Evolutionary conservation across 2,888 invertebrate genomes (phyloP).

Genomic region (Imbricaverruca yamaguchii): DNA sequence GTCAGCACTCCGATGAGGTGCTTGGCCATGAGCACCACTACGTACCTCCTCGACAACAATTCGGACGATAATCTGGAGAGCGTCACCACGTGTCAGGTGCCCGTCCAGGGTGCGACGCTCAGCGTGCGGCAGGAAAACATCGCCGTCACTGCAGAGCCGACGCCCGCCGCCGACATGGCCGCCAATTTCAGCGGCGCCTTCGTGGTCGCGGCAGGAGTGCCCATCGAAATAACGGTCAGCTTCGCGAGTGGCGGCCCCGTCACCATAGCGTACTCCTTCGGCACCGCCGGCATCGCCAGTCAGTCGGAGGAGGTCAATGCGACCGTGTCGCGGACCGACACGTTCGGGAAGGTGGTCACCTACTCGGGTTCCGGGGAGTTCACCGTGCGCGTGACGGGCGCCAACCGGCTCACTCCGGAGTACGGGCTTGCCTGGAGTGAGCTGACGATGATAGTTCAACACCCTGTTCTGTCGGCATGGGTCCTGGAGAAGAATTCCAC

Average conservation of each 20-base stretch:
- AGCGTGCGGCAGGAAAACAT: background rate
- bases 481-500: too few relatives aligned
- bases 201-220: background rate
- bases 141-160: too few relatives aligned
- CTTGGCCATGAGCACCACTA: background rate
- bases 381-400: background rate
- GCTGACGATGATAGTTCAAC: background rate
- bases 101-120: background rate
- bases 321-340: background rate
- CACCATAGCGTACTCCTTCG: background rate
- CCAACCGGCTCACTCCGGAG: background rate
- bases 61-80: too few relatives aligned
- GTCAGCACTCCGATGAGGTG: background rate
- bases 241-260: background rate
- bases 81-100: background rate
- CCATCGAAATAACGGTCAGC: background rate
- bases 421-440: too few relatives aligned
- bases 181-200: slow-evolving; percentile 4
- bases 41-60: background rate
- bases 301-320: background rate
- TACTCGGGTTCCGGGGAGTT: background rate
- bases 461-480: background rate
- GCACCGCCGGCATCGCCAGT: too few relatives aligned
- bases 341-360: background rate
- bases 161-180: background rate